Percentiles rank a stretch among this genome's conserved stretches.
Evolutionary conservation across 1,140 invertebrate species (phyloP).

Genomic region (Dermatophagoides farinae): DNA sequence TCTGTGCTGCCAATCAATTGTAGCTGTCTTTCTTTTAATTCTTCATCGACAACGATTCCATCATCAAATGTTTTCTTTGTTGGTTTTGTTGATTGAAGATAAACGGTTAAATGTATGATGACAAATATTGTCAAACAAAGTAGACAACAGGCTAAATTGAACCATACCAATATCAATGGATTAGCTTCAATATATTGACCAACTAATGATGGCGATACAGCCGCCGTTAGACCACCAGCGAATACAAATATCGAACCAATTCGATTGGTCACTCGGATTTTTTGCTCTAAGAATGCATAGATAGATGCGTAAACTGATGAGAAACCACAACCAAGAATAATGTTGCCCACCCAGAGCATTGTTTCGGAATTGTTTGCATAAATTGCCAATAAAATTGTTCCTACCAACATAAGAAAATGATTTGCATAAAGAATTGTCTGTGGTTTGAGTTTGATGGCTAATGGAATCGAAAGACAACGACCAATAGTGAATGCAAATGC

Average conservation of each 20-base stretch:
- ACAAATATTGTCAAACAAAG: constrained; percentile 9
- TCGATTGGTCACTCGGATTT: constrained; percentile 11
- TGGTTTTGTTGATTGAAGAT: background rate
- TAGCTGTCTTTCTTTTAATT: background rate
- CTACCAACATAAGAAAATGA: constrained; percentile 1
- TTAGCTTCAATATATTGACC: constrained; percentile 13
- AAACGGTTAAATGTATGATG: constrained; percentile 9
- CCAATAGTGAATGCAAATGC: constrained; percentile 9
- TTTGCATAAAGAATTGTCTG: constrained; percentile 10
- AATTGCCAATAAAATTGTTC: background rate
- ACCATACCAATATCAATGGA: constrained; percentile 11
- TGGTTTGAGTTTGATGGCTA: constrained; percentile 9
- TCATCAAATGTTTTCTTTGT: background rate
- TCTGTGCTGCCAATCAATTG: background rate
- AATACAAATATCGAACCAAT: constrained; percentile 13
- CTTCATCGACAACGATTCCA: background rate
- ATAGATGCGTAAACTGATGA: constrained; percentile 11
- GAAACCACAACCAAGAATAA: constrained; percentile 11
- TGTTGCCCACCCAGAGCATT: constrained; percentile 12
- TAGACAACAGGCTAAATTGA: constrained; percentile 11
- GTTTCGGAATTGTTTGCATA: background rate
- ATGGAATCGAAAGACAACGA: constrained; percentile 9
- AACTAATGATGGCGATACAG: constrained; percentile 8
- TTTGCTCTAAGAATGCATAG: constrained; percentile 11
- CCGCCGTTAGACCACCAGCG: constrained; percentile 7